A percentile compares a stretch with the other conserved stretches of the same genome.
Conservation (phyloP, 2,113 vertebrate genomes). For the Austrofundulus limnaeus region DNA sequence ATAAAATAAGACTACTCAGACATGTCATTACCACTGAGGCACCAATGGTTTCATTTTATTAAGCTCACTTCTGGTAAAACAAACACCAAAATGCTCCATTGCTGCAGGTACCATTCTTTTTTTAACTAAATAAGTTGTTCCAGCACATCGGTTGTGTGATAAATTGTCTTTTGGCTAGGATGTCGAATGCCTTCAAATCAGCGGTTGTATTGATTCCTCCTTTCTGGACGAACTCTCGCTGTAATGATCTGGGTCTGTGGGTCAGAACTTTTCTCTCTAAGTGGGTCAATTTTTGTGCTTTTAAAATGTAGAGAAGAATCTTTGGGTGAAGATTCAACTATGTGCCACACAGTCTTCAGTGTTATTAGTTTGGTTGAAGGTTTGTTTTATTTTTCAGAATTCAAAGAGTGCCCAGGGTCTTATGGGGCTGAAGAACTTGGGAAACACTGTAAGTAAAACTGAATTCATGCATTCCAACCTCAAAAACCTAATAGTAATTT, state of each 20-base stretch:
- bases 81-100: slow-evolving; percentile 3
- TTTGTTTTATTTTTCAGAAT: slow-evolving; percentile 83
- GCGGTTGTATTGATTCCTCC: slow-evolving; percentile 13
- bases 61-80: neutral
- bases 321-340: too few species aligned
- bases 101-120: slow-evolving; percentile 7
- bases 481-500: neutral
- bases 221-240: slow-evolving; percentile 2
- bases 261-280: slow-evolving; percentile 10
- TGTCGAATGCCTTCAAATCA: slow-evolving; percentile 10
- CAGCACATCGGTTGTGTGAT: too few species aligned
- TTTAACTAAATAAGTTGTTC: slow-evolving; percentile 10
- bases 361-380: too few species aligned
- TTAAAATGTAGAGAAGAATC: too few species aligned
- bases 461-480: neutral
- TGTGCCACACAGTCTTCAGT: too few species aligned
- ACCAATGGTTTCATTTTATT: slow-evolving; percentile 16
- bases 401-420: slow-evolving; percentile 92
- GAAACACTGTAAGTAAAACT: slow-evolving; percentile 91
- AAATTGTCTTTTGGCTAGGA: neutral
- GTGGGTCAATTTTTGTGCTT: too few species aligned
- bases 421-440: slow-evolving; percentile 94
- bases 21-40: slow-evolving; percentile 6
- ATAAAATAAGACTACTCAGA: slow-evolving; percentile 6
- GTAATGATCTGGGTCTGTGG: slow-evolving; percentile 5